Evolutionary conservation across 1,140 invertebrate genomes (phyloP), one percentile per base, ranked within the genome.

Genomic region (Papilio polytes): DNA sequence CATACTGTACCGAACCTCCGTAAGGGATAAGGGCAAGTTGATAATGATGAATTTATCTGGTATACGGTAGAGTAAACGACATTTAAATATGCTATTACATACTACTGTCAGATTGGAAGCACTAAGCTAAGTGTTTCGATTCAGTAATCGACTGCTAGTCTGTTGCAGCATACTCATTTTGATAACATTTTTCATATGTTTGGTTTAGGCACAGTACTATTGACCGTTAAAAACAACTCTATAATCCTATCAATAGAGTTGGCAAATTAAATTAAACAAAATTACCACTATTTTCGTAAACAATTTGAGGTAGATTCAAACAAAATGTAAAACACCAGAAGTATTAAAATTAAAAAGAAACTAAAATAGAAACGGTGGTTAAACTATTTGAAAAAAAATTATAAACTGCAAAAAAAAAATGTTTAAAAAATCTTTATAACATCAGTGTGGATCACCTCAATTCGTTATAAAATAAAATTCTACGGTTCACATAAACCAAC

Each of bases 231-330:
- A 31, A 31, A 31, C 26, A 36, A 70, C 63, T 70, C 63, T 70
- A 70, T 36, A 18, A 66, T 66, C 12, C 26, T 31, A n/a, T 56
- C 13, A 56, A 66, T 66, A 66, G 63, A 70, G 63, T 31, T 63
- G 22, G 1, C 9, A 63, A 66, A 31, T 48, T 48, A 13, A 48
- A 48, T 31, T 13, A 31, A 70, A 70, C 12, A 70, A 70, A 70
- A 6, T 31, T 13, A 4, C 20, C 20, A 59, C 20, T 59, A 59
- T 7, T 26, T 26, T 22, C 0, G 59, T 22, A 26, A 63, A 63
- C 20, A 15, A 70, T 70, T 36, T 31, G 63, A 70, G 13, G 63
- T 70, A 70, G 26, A 70, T 70, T 4, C 63, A n/a, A n/a, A 70
- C 22, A 31, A 13, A 66, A 31, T 66, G 2, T 3, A 66, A 53